Percentiles rank a stretch among this genome's conserved stretches.
Evolutionary conservation across 2,797 vertebrate species (phyloP).

Genomic region (Glyptemys insculpta): DNA sequence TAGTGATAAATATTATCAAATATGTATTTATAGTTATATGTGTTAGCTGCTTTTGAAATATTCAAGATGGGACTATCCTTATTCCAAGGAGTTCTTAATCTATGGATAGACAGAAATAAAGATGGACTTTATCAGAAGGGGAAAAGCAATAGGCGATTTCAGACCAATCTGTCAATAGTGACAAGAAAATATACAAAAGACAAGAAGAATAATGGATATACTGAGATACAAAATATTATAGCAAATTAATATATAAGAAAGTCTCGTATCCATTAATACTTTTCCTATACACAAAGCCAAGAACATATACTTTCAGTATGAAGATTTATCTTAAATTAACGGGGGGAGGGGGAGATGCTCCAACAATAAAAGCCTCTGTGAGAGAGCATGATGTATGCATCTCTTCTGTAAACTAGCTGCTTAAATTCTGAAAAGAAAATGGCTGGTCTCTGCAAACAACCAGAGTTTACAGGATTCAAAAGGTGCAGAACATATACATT

Average conservation of each 20-base stretch:
- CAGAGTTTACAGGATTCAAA: background rate
- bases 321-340: background rate
- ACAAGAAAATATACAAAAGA: background rate
- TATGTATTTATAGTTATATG: background rate
- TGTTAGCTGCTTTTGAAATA: background rate
- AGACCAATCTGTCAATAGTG: background rate
- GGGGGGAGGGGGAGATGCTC: background rate
- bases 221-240: background rate
- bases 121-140: accelerated
- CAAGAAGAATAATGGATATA: background rate
- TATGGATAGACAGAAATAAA: background rate
- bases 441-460: background rate
- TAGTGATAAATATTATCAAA: background rate
- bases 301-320: background rate
- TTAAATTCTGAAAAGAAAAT: background rate
- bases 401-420: background rate
- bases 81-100: background rate
- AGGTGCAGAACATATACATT: background rate
- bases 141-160: background rate
- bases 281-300: background rate
- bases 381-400: background rate
- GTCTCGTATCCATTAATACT: background rate
- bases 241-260: background rate
- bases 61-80: background rate
- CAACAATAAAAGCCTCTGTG: background rate